phyloP scores from a whole-genome alignment of 1,140 invertebrate genomes.

The Cydia amplana region DNA sequence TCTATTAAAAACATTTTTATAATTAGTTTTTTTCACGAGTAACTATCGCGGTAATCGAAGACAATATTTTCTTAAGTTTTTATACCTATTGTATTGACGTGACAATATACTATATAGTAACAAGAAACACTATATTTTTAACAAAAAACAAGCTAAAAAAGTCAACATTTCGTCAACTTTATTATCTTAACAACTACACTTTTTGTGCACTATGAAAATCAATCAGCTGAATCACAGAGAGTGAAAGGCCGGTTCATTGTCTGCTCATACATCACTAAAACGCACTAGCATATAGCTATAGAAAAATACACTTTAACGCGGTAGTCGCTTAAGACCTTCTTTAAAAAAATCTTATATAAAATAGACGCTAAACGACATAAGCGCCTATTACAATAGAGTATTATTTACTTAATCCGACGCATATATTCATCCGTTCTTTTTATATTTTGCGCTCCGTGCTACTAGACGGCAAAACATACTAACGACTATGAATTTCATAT shows the following conservation, averaged over 20 bases:
- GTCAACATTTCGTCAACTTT: too few relatives aligned
- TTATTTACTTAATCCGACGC: not conserved
- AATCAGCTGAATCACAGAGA: not conserved
- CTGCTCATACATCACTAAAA: not conserved
- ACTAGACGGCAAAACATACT: not conserved
- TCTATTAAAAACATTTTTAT: too few relatives aligned
- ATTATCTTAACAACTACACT: not conserved
- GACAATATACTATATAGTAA: too few relatives aligned
- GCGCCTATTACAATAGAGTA: not conserved
- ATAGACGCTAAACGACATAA: not conserved
- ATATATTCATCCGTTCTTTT: not conserved
- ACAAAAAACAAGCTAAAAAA: too few relatives aligned
- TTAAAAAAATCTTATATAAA: not conserved
- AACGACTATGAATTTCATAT: not conserved
- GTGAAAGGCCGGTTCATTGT: not conserved
- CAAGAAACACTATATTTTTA: too few relatives aligned
- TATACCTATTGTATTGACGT: too few relatives aligned
- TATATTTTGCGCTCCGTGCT: not conserved
- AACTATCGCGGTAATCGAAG: too few relatives aligned
- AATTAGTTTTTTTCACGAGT: too few relatives aligned
- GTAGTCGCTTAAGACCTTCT: not conserved
- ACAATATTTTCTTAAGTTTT: too few relatives aligned
- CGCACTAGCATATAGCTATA: not conserved
- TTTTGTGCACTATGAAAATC: conserved; percentile 10
- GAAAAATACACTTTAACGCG: not conserved